Conservation (phyloP, 1,140 invertebrate species). For the Zaprionus ghesquierei region DNA sequence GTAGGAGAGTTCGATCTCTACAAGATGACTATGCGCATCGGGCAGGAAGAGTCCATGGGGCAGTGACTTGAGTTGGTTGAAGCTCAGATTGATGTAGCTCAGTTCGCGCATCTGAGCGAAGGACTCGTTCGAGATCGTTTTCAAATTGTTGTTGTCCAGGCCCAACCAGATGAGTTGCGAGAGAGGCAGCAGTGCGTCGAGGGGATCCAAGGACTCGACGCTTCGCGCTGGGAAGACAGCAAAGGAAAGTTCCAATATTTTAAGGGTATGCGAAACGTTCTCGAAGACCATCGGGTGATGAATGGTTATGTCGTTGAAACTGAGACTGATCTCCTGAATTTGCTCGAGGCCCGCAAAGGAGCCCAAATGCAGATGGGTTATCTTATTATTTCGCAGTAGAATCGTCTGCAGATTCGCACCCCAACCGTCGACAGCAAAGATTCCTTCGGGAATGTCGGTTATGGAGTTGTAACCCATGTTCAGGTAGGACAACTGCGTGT, state of each 20-base stretch:
- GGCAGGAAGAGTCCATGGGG: slow-evolving; percentile 87
- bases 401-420: slow-evolving; percentile 91
- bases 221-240: slow-evolving; percentile 89
- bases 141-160: slow-evolving; percentile 94
- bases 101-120: slow-evolving; percentile 86
- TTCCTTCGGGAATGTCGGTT: slow-evolving; percentile 87
- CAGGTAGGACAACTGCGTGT: slow-evolving; percentile 89
- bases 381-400: slow-evolving; percentile 92
- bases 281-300: slow-evolving; percentile 90
- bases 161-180: slow-evolving; percentile 91
- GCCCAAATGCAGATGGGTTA: slow-evolving; percentile 88
- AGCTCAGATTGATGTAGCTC: slow-evolving; percentile 93
- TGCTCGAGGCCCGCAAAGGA: slow-evolving; percentile 88
- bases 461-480: slow-evolving; percentile 95
- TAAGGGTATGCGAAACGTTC: slow-evolving; percentile 88
- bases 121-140: slow-evolving; percentile 87
- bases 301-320: slow-evolving; percentile 92
- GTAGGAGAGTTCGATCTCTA: slow-evolving; percentile 90
- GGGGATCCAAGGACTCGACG: slow-evolving; percentile 85
- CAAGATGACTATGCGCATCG: slow-evolving; percentile 88
- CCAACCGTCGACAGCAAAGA: slow-evolving; percentile 89
- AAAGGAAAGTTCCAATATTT: slow-evolving; percentile 93
- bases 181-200: slow-evolving; percentile 88
- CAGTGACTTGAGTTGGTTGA: slow-evolving; percentile 88
- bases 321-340: slow-evolving; percentile 92